Percentiles rank a stretch among this genome's conserved stretches.
Conservation (phyloP, 2,797 vertebrate species). For the Tangara arthus region DNA sequence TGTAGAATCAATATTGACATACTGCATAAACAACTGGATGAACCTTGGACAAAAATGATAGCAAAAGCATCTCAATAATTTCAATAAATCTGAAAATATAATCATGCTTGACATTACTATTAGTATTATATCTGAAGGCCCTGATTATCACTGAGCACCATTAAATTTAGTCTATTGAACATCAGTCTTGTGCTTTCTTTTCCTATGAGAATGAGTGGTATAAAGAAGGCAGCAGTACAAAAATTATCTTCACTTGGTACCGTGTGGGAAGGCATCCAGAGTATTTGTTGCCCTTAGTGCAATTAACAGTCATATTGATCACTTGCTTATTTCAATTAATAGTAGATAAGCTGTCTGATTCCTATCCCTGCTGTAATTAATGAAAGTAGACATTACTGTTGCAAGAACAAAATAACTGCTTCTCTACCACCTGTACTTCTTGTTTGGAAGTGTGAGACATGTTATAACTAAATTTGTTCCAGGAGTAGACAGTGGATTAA, state of each 20-base stretch:
- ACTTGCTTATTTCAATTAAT: constrained; percentile 64
- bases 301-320: constrained; percentile 75
- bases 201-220: constrained; percentile 14
- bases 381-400: constrained; percentile 65
- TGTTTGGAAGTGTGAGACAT: neutral
- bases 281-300: constrained; percentile 70
- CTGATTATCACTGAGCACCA: constrained; percentile 63
- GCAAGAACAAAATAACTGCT: neutral
- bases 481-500: neutral
- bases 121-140: constrained; percentile 58
- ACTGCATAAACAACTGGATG: constrained; percentile 66
- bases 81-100: constrained; percentile 73
- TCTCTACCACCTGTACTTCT: constrained; percentile 5
- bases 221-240: constrained; percentile 54
- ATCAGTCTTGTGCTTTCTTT: constrained; percentile 41
- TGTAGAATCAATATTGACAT: constrained; percentile 55
- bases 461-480: neutral
- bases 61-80: constrained; percentile 68
- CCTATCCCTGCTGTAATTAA: constrained; percentile 68
- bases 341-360: constrained; percentile 68
- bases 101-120: constrained; percentile 59
- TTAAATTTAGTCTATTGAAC: constrained; percentile 65
- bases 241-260: constrained; percentile 51
- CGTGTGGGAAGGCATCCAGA: constrained; percentile 39
- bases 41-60: constrained; percentile 61